These are phyloP conservation scores for Harpagoxenus sublaevis DNA, from an alignment of 2,888 invertebrate genomes.

Conservation along the genomic window DNA sequence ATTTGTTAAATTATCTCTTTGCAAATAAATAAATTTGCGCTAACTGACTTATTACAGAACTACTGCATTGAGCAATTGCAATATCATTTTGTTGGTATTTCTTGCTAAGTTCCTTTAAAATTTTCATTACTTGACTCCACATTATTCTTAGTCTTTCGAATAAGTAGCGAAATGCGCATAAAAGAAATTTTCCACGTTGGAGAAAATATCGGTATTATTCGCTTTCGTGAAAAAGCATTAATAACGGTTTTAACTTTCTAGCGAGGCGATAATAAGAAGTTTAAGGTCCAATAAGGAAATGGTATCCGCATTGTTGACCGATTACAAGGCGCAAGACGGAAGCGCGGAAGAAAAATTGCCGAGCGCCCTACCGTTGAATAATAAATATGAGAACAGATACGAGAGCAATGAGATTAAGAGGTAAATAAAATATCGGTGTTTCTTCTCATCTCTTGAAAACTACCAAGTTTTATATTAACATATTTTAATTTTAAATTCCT, in stretches of 20 bases:
- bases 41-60: neutral
- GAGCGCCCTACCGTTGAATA: constrained; percentile 72
- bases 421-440: constrained; percentile 66
- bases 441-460: neutral
- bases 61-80: neutral
- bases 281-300: constrained; percentile 90
- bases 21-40: neutral
- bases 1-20: neutral
- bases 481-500: neutral
- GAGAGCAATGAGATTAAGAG: constrained; percentile 84
- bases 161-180: neutral
- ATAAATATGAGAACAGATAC: constrained; percentile 76
- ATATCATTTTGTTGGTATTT: neutral
- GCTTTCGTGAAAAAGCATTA: constrained; percentile 20
- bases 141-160: neutral
- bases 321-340: constrained; percentile 89
- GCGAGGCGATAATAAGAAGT: constrained; percentile 90
- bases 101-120: neutral
- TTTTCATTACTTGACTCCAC: neutral
- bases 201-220: constrained; percentile 18
- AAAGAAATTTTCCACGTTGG: neutral
- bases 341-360: constrained; percentile 88
- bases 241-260: constrained; percentile 79
- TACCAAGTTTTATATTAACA: neutral
- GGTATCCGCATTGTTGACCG: constrained; percentile 90